phyloP scores from a whole-genome alignment of 2,797 vertebrate genomes.

The Distichodus sexfasciatus region DNA sequence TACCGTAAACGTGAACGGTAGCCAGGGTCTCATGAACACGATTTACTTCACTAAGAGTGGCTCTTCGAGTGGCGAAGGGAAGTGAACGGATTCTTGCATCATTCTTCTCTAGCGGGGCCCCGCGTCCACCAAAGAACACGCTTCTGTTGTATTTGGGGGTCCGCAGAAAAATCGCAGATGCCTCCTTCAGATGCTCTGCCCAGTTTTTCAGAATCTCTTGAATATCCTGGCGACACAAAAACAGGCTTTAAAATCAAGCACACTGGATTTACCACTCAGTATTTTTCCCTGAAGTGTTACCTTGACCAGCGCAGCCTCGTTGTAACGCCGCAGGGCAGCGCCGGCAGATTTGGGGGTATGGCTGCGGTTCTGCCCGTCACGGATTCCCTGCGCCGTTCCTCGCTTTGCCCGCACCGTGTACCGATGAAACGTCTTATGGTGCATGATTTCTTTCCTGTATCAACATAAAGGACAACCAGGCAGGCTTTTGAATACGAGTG shows the following conservation, averaged over 20 bases:
- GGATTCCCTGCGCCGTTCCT: constrained; percentile 84
- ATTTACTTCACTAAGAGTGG: constrained; percentile 87
- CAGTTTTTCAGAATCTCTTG: constrained; percentile 85
- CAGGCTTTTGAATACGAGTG: too few species aligned
- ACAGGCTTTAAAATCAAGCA: too few species aligned
- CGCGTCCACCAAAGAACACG: constrained; percentile 79
- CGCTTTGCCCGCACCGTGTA: constrained; percentile 92
- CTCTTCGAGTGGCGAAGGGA: constrained; percentile 86
- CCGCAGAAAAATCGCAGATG: constrained; percentile 81
- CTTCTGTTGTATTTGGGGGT: constrained; percentile 79
- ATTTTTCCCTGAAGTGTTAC: too few species aligned
- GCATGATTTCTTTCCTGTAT: constrained; percentile 79
- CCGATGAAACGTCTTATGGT: constrained; percentile 95
- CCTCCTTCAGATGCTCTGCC: constrained; percentile 76
- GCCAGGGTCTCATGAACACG: constrained; percentile 80
- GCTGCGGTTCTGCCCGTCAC: constrained; percentile 81
- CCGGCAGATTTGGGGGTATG: constrained; percentile 84
- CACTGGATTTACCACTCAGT: too few species aligned
- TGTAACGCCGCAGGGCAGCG: constrained; percentile 86
- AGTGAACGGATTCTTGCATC: constrained; percentile 81
- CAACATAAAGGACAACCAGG: too few species aligned
- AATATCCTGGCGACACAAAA: constrained; percentile 90
- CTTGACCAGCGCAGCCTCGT: constrained; percentile 83
- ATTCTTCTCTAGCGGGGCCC: constrained; percentile 70
- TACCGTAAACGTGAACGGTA: constrained; percentile 82